A percentile compares a stretch with the other conserved stretches of the same genome.
These are phyloP conservation scores for Micronisus gabar DNA, from an alignment of 2,113 vertebrate genomes.

Conservation along the genomic window DNA sequence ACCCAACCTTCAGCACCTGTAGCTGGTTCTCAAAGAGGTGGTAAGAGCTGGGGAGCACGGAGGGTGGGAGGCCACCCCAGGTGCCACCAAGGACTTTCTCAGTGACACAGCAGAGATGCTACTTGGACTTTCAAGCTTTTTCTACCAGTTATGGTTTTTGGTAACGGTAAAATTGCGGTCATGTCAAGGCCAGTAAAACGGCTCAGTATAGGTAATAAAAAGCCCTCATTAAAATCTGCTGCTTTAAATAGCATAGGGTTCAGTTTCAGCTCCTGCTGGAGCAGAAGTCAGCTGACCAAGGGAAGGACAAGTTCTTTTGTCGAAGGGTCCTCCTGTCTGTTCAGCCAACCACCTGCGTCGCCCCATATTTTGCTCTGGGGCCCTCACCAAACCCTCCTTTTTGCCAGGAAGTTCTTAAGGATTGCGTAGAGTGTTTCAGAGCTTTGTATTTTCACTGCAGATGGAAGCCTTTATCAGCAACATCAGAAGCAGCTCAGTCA, in stretches of 20 bases:
- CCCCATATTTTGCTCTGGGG: background rate
- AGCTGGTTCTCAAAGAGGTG: background rate
- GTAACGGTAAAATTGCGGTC: background rate
- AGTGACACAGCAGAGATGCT: background rate
- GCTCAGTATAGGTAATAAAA: background rate
- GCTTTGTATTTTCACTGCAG: background rate
- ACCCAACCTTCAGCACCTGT: background rate
- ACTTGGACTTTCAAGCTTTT: background rate
- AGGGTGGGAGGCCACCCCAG: background rate
- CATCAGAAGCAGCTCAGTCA: background rate
- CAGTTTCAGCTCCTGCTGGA: background rate
- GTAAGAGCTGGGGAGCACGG: background rate
- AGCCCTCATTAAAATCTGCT: background rate
- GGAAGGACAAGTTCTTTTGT: background rate
- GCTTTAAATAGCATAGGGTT: background rate
- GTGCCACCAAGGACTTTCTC: background rate
- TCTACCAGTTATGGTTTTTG: background rate
- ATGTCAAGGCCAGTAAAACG: background rate
- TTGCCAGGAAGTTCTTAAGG: background rate
- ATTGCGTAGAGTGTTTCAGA: rapidly evolving
- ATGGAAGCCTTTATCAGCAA: rapidly evolving
- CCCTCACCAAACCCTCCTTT: background rate
- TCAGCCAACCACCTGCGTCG: rapidly evolving
- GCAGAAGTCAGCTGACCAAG: rapidly evolving
- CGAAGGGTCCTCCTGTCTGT: background rate